Conservation (phyloP, 1,140 invertebrate genomes). For the Conus betulinus region DNA sequence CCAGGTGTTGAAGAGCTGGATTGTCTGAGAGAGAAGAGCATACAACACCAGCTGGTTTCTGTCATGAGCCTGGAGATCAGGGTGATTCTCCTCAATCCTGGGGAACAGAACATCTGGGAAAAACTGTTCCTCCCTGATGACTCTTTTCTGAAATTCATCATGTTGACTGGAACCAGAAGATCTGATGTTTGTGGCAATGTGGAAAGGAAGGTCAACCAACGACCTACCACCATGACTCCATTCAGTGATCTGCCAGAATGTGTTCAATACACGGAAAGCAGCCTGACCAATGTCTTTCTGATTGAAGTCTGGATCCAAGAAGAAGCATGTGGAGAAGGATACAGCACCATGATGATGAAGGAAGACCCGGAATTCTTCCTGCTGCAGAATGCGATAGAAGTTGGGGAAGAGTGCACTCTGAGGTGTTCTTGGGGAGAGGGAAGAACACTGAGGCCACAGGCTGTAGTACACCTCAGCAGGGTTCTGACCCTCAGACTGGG, state of each 20-base stretch:
- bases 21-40: conserved; percentile 9
- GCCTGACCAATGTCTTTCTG: neutral
- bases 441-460: neutral
- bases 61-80: neutral
- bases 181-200: neutral
- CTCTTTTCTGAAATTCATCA: neutral
- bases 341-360: neutral
- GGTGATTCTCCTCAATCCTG: neutral
- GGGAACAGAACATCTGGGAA: neutral
- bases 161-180: neutral
- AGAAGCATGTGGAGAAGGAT: neutral
- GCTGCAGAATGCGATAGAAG: neutral
- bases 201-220: neutral
- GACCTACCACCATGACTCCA: neutral
- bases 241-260: neutral
- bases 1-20: neutral
- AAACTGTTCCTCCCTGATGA: neutral
- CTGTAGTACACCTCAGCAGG: neutral
- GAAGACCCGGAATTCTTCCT: neutral
- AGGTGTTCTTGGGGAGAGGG: neutral
- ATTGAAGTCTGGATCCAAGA: neutral
- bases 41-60: conserved; percentile 15
- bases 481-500: too few relatives aligned
- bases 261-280: neutral
- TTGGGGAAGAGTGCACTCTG: neutral